These are phyloP conservation scores for Hafferia zeledoni DNA, from an alignment of 2,797 vertebrate species.

Conservation along the genomic window DNA sequence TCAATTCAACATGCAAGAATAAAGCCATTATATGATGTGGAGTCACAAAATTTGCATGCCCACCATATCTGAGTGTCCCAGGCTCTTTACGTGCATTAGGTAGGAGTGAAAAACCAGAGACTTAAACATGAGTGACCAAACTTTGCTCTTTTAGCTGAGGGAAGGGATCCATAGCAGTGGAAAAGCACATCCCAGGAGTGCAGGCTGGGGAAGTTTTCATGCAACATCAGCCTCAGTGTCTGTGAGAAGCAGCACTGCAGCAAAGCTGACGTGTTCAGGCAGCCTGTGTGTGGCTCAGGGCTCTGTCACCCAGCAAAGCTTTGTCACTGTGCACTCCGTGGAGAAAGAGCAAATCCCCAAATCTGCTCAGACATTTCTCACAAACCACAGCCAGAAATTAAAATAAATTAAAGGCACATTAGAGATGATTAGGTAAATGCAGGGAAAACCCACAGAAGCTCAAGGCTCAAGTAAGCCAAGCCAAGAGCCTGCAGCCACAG, in stretches of 20 bases:
- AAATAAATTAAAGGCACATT: slow-evolving; percentile 25
- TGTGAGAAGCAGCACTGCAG: not conserved
- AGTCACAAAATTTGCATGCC: not conserved
- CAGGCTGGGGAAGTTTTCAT: not conserved
- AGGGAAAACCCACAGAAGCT: not conserved
- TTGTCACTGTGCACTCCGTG: fast-evolving
- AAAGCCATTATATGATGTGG: not conserved
- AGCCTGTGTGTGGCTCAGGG: slow-evolving; percentile 17
- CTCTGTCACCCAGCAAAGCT: not conserved
- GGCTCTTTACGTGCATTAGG: fast-evolving
- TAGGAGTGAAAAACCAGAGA: fast-evolving
- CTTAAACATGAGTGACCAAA: not conserved
- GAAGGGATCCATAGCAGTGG: fast-evolving
- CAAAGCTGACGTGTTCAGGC: not conserved
- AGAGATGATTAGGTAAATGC: not conserved
- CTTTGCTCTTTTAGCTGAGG: not conserved
- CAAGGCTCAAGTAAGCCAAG: not conserved
- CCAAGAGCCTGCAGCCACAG: not conserved
- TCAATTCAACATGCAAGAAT: not conserved
- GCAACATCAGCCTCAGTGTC: not conserved
- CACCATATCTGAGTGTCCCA: fast-evolving
- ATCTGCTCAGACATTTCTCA: slow-evolving; percentile 1
- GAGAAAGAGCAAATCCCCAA: slow-evolving; percentile 10
- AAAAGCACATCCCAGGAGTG: not conserved
- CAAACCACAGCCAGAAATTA: not conserved